Conservation (phyloP, 92 coral and sea anemone species). For the Phenganax marumi region DNA sequence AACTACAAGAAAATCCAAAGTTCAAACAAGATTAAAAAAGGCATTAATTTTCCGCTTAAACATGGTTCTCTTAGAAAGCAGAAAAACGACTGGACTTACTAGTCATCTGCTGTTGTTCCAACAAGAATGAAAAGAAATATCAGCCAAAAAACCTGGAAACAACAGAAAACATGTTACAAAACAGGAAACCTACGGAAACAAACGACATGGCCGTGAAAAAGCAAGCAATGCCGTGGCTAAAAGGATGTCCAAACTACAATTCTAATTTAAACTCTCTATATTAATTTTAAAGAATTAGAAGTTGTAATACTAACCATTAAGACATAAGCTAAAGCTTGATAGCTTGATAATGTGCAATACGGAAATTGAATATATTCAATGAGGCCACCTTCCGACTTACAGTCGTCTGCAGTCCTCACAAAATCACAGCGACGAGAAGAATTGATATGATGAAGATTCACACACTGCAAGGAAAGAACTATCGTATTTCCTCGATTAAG, state of each 20-base stretch:
- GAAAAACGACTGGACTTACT: constrained; percentile 62
- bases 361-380: constrained; percentile 77
- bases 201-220: no score
- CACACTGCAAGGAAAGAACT: constrained; percentile 48
- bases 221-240: no score
- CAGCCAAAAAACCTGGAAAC: constrained; percentile 72
- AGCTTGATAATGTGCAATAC: constrained; percentile 67
- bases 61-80: background rate
- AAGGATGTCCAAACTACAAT: no score
- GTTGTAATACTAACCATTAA: constrained; percentile 65
- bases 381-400: constrained; percentile 72
- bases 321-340: constrained; percentile 57
- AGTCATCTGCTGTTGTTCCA: constrained; percentile 94
- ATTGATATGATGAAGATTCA: constrained; percentile 55
- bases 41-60: background rate
- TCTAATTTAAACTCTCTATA: background rate
- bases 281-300: background rate
- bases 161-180: background rate
- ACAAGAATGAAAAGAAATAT: constrained; percentile 72
- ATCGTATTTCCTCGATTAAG: no score
- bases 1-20: constrained; percentile 55
- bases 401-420: constrained; percentile 58
- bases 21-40: background rate
- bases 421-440: constrained; percentile 65
- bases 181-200: background rate